Percentiles rank a stretch among this genome's conserved stretches.
phyloP scores from a whole-genome alignment of 1,140 invertebrate species.

The Littorina saxatilis region DNA sequence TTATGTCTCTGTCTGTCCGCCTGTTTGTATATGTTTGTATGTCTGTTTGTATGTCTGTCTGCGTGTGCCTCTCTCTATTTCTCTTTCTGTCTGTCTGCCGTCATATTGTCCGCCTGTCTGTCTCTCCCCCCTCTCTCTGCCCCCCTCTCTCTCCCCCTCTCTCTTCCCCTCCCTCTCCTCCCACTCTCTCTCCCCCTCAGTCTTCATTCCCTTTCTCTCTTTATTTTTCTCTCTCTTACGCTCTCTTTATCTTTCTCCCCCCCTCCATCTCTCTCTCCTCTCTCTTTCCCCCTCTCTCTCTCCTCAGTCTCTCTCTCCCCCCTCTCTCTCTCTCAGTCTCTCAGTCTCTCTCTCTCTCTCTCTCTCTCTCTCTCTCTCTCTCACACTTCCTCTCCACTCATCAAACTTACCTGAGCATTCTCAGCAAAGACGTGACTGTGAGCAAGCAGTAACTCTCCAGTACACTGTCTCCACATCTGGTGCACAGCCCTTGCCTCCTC shows the following conservation, averaged over 20 bases:
- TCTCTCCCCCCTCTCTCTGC: not conserved
- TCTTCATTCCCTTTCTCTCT: slow-evolving; percentile 1
- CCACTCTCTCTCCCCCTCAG: not conserved
- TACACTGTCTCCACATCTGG: no score
- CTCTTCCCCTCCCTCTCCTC: not conserved
- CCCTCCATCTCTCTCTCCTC: slow-evolving; percentile 22
- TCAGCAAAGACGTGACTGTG: no score
- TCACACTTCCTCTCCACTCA: not conserved
- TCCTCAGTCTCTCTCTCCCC: not conserved
- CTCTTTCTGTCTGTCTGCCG: not conserved
- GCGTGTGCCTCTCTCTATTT: no score
- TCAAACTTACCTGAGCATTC: no score
- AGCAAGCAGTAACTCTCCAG: no score
- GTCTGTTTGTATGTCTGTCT: not conserved
- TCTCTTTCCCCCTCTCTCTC: not conserved
- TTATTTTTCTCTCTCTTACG: slow-evolving; percentile 20
- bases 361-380: slow-evolving; percentile 5
- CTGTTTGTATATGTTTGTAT: not conserved
- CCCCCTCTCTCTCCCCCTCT: not conserved
- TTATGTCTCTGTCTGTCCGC: not conserved
- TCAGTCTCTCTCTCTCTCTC: not conserved
- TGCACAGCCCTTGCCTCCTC: no score
- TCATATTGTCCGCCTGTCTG: not conserved
- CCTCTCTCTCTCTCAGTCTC: slow-evolving; percentile 8
- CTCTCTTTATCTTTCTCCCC: slow-evolving; percentile 6